Evolutionary conservation across 1,140 invertebrate species (phyloP), one percentile per base, ranked within the genome.

Genomic region (Doryteuthis pealeii): DNA sequence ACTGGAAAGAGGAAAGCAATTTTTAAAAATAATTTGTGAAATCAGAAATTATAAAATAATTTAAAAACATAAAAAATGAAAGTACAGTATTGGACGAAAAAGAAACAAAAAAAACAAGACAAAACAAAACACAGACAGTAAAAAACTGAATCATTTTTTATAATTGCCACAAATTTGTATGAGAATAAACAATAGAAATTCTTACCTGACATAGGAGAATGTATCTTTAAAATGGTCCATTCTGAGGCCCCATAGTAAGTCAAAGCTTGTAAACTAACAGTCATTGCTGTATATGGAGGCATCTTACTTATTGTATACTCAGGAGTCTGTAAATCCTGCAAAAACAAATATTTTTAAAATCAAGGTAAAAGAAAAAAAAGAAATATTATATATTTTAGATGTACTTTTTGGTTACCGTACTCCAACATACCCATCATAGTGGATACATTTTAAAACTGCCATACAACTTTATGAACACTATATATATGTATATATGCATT

Each of bases 211-310:
- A 86, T 85, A 32, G 90, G 86, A 10, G 86, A 84, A 30, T 81
- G 70, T 0, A 86, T 12, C 8, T 70, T 77, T 1, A 78, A 75
- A 1, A 80, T 75, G 0, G 92, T 91, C 32, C 90, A 89, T 12
- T 89, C 85, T 0, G 94, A 92, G 10, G 92, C 90, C 40, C 93
- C 93, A 95, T 95, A 97, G 78, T 93, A 93, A 0, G 95, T 95
- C 78, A 93, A 93, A 0, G 94, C 92, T 70, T 92, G 91, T 1
- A 97, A 90, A 0, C 77, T 79, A 4, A 84, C 77, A 1, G 65
- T 77, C 45, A 84, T 54, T 74, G 73, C 45, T 8, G 79, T 83
- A 66, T 80, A 84, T 6, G 83, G 80, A 31, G 78, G 70, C 8
- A 80, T 30, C 2, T 77, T 76, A 62, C 54, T 45, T 18, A 81